These are phyloP conservation scores for Pteria penguin DNA, from an alignment of 2,888 invertebrate genomes.

Conservation along the genomic window DNA sequence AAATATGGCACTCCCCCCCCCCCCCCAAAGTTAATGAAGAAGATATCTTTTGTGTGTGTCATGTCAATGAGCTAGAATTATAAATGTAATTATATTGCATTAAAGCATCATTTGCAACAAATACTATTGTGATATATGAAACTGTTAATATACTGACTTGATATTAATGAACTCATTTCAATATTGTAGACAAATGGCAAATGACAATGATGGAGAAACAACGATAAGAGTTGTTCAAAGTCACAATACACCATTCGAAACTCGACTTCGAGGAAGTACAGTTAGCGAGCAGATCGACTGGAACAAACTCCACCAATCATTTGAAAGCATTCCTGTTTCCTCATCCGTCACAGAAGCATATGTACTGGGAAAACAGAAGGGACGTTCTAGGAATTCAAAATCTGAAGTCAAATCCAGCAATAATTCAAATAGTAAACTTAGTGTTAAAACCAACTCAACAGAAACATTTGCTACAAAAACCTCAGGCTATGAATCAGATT, in stretches of 20 bases:
- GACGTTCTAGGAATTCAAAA: not conserved
- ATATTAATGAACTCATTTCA: no score
- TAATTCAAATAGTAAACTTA: not conserved
- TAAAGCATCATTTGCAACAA: no score
- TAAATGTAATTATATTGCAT: no score
- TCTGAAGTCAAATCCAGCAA: not conserved
- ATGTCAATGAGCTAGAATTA: no score
- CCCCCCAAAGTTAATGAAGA: no score
- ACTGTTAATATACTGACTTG: no score
- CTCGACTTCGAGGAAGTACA: not conserved
- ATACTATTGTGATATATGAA: no score
- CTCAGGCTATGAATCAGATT: not conserved
- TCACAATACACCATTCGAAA: not conserved
- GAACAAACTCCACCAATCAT: not conserved
- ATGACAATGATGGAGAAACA: no score
- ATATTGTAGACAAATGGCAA: not conserved
- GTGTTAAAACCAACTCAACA: not conserved
- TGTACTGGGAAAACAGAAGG: not conserved
- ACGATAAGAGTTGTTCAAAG: not conserved
- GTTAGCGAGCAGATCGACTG: not conserved
- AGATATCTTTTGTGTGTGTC: no score
- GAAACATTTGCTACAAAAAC: constrained; percentile 1
- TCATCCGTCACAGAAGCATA: not conserved
- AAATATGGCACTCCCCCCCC: no score
- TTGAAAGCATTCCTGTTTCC: not conserved